phyloP scores from a whole-genome alignment of 2,888 invertebrate species.

The Smittia sp. region DNA sequence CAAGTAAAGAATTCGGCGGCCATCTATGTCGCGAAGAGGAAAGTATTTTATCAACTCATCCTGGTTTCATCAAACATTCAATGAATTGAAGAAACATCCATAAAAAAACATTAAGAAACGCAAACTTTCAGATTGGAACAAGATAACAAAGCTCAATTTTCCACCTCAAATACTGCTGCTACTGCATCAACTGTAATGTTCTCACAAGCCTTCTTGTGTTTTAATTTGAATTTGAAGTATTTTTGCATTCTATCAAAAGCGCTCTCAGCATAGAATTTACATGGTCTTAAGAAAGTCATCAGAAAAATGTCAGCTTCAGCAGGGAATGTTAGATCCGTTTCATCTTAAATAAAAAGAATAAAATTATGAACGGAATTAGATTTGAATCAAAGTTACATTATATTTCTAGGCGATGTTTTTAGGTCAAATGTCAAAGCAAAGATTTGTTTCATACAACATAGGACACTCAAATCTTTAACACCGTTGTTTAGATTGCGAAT shows the following conservation, averaged over 20 bases:
- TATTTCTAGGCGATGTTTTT: background rate
- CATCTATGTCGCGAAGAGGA: constrained; percentile 66
- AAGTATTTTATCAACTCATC: constrained; percentile 66
- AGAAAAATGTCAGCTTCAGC: constrained; percentile 67
- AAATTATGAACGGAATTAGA: background rate
- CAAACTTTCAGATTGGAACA: too few species aligned
- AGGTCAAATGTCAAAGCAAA: too few species aligned
- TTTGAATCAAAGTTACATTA: too few species aligned
- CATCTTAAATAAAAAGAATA: constrained; percentile 56
- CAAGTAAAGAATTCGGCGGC: constrained; percentile 66
- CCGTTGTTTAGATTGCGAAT: too few species aligned
- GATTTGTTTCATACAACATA: too few species aligned
- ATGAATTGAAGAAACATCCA: too few species aligned
- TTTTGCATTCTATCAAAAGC: constrained; percentile 60
- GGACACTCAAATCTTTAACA: too few species aligned
- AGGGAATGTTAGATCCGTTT: constrained; percentile 62
- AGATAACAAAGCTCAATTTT: too few species aligned
- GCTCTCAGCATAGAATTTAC: constrained; percentile 81
- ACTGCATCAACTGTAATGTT: constrained; percentile 64
- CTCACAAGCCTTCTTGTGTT: constrained; percentile 62
- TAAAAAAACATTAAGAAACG: too few species aligned
- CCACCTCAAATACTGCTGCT: constrained; percentile 61
- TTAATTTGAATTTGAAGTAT: constrained; percentile 67
- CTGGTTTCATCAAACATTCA: too few species aligned
- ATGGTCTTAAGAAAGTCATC: constrained; percentile 75